Evolutionary conservation across 2,888 invertebrate species (phyloP).

Genomic region (Erebia aethiops): DNA sequence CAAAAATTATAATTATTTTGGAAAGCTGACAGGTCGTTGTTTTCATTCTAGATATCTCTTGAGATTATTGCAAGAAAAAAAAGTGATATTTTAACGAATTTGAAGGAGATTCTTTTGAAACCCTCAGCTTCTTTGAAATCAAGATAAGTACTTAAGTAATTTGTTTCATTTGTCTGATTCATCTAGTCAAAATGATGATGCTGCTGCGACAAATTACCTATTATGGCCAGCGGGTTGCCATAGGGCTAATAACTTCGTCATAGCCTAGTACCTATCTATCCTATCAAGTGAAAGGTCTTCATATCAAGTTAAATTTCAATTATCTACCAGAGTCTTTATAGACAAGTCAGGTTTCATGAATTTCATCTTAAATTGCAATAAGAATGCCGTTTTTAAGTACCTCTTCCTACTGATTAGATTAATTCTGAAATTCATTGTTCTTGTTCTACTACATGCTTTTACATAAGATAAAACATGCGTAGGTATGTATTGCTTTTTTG

Average conservation of each 20-base stretch:
- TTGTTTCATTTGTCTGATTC: not conserved
- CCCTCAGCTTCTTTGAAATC: not conserved
- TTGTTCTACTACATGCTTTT: not conserved
- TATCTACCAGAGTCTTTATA: not conserved
- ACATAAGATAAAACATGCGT: not conserved
- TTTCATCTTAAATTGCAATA: not conserved
- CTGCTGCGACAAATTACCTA: not conserved
- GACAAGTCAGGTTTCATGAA: not conserved
- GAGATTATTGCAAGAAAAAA: not conserved
- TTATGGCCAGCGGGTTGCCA: not conserved
- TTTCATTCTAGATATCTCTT: not conserved
- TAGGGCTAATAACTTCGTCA: not conserved
- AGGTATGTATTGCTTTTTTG: not conserved
- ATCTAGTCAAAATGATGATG: not conserved
- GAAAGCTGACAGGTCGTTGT: not conserved
- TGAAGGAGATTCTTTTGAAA: not conserved
- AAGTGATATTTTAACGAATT: not conserved
- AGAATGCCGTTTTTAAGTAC: no score
- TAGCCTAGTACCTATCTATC: not conserved
- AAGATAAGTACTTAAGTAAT: not conserved
- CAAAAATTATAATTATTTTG: not conserved
- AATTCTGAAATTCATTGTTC: not conserved
- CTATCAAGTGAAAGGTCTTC: slow-evolving; percentile 3
- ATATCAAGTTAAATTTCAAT: not conserved
- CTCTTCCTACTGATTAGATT: not conserved